phyloP scores from a whole-genome alignment of 2,113 vertebrate genomes.

The Brachionichthys hirsutus region DNA sequence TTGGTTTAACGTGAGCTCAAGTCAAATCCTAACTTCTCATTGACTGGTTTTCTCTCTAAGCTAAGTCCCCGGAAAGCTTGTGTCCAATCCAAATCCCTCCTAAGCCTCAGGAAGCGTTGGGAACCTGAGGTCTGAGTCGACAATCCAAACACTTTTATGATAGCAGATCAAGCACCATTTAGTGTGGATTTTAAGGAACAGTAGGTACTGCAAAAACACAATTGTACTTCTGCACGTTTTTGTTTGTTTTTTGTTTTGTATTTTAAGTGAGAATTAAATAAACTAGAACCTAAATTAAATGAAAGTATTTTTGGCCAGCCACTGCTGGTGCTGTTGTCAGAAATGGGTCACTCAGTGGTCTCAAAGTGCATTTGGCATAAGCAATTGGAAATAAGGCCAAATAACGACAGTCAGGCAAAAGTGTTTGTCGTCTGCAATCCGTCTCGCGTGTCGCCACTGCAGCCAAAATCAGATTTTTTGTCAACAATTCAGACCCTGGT shows the following conservation, averaged over 20 bases:
- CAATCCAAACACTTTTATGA: conserved; percentile 36
- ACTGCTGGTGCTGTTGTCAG: conserved; percentile 25
- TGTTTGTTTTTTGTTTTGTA: too few species aligned
- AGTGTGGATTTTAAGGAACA: conserved; percentile 28
- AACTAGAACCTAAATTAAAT: conserved; percentile 21
- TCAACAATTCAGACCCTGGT: conserved; percentile 20
- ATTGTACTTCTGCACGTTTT: conserved; percentile 20
- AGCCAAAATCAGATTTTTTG: conserved; percentile 44
- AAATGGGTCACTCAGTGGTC: conserved; percentile 45
- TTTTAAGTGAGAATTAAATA: conserved; percentile 1
- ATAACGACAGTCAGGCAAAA: conserved; percentile 35
- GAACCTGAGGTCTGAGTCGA: conserved; percentile 18
- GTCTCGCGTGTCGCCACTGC: conserved; percentile 37
- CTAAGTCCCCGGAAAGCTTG: conserved; percentile 32
- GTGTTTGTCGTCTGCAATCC: conserved; percentile 44
- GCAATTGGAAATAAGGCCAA: conserved; percentile 36
- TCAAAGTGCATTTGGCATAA: conserved; percentile 65
- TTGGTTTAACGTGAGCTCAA: conserved; percentile 28
- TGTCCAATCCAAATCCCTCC: conserved; percentile 40
- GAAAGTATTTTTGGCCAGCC: not conserved
- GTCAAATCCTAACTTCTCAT: conserved; percentile 24
- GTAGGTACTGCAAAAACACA: conserved; percentile 22
- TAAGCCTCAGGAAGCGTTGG: conserved; percentile 51
- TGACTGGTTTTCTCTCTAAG: conserved; percentile 22
- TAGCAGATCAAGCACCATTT: conserved; percentile 36